Base-by-base conservation (phyloP, 2,797 vertebrate species). In the Discoglossus pictus region DNA sequence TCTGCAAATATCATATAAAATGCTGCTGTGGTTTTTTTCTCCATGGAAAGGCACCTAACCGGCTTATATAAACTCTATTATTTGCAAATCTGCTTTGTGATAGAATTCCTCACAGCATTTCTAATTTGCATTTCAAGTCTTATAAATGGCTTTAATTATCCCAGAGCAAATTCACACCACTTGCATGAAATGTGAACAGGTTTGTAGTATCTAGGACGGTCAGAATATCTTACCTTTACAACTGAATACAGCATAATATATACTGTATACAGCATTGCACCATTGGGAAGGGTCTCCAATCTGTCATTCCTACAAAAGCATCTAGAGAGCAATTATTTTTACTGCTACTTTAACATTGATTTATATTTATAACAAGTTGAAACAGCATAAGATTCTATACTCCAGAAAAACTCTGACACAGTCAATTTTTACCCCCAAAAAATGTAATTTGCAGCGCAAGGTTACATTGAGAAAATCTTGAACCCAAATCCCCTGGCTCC, bases 321-420 rank as follows among this genome's bases (percentile, higher is more conserved):
- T 42, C 65, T 23, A 34, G 65, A 68, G 65, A 68, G 46, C 65
- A 60, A 68, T 68, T 68, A 68, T 60, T 67, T 51, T 34, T 21
- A 16, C 17, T 67, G 36, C 24, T 58, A 27, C 58, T 66, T 48
- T 47, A 39, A 21, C 58, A 56, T 66, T 58, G 55, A 51, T 68
- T 60, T 65, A 17, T 5, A 17, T 65, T 59, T 48, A 42, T 51
- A 58, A 16, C 4, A 21, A 24, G 46, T 38, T 8, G 36, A 4
- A 34, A 16, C 35, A 16, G 17, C 13, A 34, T 10, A 44, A 12
- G 42, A n/a, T n/a, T n/a, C n/a, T n/a, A n/a, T n/a, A n/a, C n/a
- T n/a, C n/a, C n/a, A n/a, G n/a, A 6, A 11, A 42, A 16, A 11
- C n/a, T 21, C 31, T 59, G 23, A 16, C 18, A 9, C 39, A 39